Evolutionary conservation across 2,797 vertebrate genomes (phyloP).

Genomic region (Lithobates pipiens): DNA sequence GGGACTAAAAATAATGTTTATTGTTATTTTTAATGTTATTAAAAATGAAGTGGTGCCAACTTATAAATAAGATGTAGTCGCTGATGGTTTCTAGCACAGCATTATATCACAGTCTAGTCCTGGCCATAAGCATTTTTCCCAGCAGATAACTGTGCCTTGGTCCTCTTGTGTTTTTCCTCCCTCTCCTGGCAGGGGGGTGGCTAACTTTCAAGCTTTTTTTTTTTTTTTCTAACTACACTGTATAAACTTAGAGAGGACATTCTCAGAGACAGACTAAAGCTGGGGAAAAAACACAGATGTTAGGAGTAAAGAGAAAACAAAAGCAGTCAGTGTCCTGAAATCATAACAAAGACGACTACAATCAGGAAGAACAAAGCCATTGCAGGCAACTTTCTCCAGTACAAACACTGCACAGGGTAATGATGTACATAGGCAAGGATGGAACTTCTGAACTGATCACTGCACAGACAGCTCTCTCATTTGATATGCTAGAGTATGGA

Average conservation of each 20-base stretch:
- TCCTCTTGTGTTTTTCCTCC: slow-evolving; percentile 9
- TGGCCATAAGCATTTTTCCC: neutral
- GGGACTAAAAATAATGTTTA: too few species aligned
- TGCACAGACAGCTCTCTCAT: slow-evolving; percentile 18
- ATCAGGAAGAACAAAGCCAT: slow-evolving; percentile 48
- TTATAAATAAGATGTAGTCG: too few species aligned
- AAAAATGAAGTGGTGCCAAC: too few species aligned
- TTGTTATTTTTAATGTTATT: too few species aligned
- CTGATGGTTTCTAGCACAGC: too few species aligned
- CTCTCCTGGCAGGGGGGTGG: slow-evolving; percentile 28
- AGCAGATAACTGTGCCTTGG: neutral
- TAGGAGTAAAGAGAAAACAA: slow-evolving; percentile 51
- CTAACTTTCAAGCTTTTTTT: slow-evolving; percentile 17
- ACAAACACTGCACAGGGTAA: slow-evolving; percentile 19
- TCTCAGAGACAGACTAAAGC: slow-evolving; percentile 38
- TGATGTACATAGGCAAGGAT: slow-evolving; percentile 22
- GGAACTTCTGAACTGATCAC: neutral
- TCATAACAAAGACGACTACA: slow-evolving; percentile 38
- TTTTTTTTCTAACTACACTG: slow-evolving; percentile 21
- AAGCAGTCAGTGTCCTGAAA: slow-evolving; percentile 51
- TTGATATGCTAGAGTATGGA: slow-evolving; percentile 27
- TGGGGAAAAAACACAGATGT: slow-evolving; percentile 55
- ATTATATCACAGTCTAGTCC: neutral
- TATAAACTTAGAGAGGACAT: slow-evolving; percentile 46
- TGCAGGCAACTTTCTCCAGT: slow-evolving; percentile 25